Base-by-base conservation (phyloP, 2,888 invertebrate species). In the Trissoscelio sp. region DNA sequence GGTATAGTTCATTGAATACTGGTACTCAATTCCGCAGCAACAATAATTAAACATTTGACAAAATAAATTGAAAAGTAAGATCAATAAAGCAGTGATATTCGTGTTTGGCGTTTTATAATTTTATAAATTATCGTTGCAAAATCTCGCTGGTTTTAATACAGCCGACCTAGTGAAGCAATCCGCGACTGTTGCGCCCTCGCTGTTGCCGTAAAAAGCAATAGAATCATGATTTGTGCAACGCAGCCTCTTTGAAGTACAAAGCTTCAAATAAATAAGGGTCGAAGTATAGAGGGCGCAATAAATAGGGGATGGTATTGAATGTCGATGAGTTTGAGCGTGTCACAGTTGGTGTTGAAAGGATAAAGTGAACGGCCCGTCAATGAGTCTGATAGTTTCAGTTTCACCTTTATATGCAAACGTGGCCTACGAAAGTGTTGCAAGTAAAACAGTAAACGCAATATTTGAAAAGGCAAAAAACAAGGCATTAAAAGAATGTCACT, bases 281-380 rank as follows among this genome's bases (percentile, higher is more conserved):
- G 66, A 66, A 67, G 51, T 48, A 58, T 48, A 34, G 44, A 73
- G 75, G 67, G 39, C 48, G 39, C 75, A 16, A 67, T 55, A 51
- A 51, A 75, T 58, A 75, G 57, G 75, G 66, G 75, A 67, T 51
- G 58, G 51, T 39, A 75, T 66, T 67, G 48, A 77, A 58, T 69
- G 77, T 69, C 77, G 60, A 58, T 73, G 62, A 73, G 57, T 57
- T 70, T 58, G 46, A 57, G 11, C 57, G 57, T 70, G 57, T 70
- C 74, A 58, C 60, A 57, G 67, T 60, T 77, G 77, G 42, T 46
- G 69, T 67, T 53, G 53, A 77, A 75, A 77, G 60, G 67, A 77
- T 67, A 69, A 60, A 77, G 67, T 31, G 75, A 66, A 58, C 42
- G 51, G 44, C 18, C 58, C 57, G 66, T 44, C 74, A 48, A 66